phyloP scores from a whole-genome alignment of 2,888 invertebrate species.

The Lordiphosa andalusiaca region DNA sequence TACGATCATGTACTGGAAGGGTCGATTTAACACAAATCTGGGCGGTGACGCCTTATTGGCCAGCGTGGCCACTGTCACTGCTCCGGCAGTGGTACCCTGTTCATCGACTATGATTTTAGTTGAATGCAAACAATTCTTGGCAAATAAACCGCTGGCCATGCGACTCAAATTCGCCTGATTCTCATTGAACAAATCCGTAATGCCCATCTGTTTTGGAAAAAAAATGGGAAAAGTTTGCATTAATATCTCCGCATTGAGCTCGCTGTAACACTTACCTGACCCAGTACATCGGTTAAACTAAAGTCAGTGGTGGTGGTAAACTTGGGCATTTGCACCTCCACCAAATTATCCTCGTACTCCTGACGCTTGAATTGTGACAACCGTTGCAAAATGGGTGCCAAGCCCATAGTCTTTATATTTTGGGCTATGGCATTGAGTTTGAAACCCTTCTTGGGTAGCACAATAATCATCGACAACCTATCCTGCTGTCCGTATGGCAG shows the following conservation, averaged over 20 bases:
- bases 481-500: constrained; percentile 86
- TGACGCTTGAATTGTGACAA: constrained; percentile 58
- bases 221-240: neutral
- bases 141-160: constrained; percentile 82
- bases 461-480: constrained; percentile 84
- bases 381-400: constrained; percentile 81
- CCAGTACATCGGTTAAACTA: constrained; percentile 82
- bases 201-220: constrained; percentile 82
- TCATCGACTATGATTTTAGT: constrained; percentile 89
- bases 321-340: constrained; percentile 84
- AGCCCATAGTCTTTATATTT: constrained; percentile 81
- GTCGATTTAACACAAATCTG: constrained; percentile 84
- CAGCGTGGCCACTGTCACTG: constrained; percentile 81
- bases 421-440: constrained; percentile 81
- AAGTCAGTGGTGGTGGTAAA: constrained; percentile 84
- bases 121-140: constrained; percentile 86
- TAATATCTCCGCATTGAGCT: neutral
- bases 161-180: constrained; percentile 82
- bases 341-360: constrained; percentile 81
- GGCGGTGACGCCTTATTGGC: constrained; percentile 81
- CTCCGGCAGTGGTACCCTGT: constrained; percentile 87
- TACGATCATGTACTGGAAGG: constrained; percentile 86
- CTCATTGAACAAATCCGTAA: constrained; percentile 84
- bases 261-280: constrained; percentile 76
- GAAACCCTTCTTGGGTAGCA: constrained; percentile 83